phyloP scores from a whole-genome alignment of 2,113 vertebrate genomes.

The Carassius carassius region DNA sequence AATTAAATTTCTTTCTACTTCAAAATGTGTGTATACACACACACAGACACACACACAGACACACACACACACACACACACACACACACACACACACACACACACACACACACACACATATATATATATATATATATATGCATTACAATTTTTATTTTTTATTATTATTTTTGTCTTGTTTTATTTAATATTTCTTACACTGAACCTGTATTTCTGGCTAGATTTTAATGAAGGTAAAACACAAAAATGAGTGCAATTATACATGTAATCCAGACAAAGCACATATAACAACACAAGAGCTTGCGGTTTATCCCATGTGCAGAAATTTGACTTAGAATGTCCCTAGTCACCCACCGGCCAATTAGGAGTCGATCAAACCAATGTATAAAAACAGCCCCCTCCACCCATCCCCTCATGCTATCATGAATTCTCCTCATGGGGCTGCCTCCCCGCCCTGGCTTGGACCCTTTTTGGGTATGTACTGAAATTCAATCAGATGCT shows the following conservation, averaged over 20 bases:
- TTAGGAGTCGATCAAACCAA: slow-evolving; percentile 73
- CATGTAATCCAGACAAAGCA: slow-evolving; percentile 1
- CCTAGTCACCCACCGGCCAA: slow-evolving; percentile 67
- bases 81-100: too few species aligned
- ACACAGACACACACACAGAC: too few species aligned
- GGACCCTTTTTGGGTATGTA: slow-evolving; percentile 79
- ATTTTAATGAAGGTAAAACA: background rate
- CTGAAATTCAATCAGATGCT: slow-evolving; percentile 94
- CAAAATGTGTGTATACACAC: too few species aligned
- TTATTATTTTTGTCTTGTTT: too few species aligned
- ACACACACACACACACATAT: too few species aligned
- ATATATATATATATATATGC: too few species aligned
- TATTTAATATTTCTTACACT: too few species aligned
- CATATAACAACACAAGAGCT: background rate
- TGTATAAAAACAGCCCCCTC: slow-evolving; percentile 72
- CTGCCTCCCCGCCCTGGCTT: slow-evolving; percentile 56
- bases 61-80: too few species aligned
- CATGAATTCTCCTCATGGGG: slow-evolving; percentile 12
- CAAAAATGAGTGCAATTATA: background rate
- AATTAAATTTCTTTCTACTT: too few species aligned
- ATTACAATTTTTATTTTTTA: too few species aligned
- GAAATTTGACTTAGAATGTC: slow-evolving; percentile 40
- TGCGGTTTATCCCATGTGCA: slow-evolving; percentile 20
- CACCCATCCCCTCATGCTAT: slow-evolving; percentile 38
- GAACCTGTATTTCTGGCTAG: too few species aligned